Evolutionary conservation across 1,140 invertebrate genomes (phyloP).

Genomic region (Eufriesea mexicana): DNA sequence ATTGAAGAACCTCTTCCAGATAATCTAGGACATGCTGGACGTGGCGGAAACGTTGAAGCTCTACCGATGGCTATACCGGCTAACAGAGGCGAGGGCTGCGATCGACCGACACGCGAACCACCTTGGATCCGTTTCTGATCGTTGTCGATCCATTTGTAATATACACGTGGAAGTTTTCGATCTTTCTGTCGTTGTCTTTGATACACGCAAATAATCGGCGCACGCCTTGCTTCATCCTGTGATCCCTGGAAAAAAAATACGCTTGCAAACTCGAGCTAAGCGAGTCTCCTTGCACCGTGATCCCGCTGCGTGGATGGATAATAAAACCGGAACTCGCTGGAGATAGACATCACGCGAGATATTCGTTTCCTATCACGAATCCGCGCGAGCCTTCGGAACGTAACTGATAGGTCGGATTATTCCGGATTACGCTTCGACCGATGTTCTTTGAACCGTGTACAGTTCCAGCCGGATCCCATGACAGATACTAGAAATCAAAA

Average conservation of each 20-base stretch:
- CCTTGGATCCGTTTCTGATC: slow-evolving; percentile 7
- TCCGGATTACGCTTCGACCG: too few relatives aligned
- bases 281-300: too few relatives aligned
- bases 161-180: slow-evolving; percentile 25
- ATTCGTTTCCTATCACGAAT: too few relatives aligned
- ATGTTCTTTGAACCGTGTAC: too few relatives aligned
- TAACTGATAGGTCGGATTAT: too few relatives aligned
- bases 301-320: too few relatives aligned
- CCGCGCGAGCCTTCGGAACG: too few relatives aligned
- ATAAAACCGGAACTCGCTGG: too few relatives aligned
- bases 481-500: too few relatives aligned
- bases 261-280: too few relatives aligned
- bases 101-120: background rate
- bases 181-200: slow-evolving; percentile 39
- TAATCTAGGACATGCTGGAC: slow-evolving; percentile 87
- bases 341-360: too few relatives aligned
- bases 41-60: slow-evolving; percentile 4
- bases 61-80: background rate
- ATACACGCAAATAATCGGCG: background rate
- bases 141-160: slow-evolving; percentile 24
- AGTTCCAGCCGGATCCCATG: too few relatives aligned
- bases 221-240: slow-evolving; percentile 23
- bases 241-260: background rate
- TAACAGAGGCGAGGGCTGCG: background rate
- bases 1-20: slow-evolving; percentile 98